These are phyloP conservation scores for Pica pica DNA, from an alignment of 2,113 vertebrate genomes.

Conservation along the genomic window DNA sequence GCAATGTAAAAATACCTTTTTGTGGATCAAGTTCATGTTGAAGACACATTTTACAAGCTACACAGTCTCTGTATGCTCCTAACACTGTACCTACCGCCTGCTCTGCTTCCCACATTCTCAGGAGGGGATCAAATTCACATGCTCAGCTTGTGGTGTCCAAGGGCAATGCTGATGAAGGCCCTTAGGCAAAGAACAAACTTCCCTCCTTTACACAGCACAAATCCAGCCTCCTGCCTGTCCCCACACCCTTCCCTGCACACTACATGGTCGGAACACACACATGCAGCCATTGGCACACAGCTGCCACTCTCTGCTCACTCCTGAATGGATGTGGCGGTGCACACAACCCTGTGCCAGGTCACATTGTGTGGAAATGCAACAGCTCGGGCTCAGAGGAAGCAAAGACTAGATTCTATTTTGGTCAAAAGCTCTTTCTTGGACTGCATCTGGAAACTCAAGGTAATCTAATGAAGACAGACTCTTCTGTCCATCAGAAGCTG, in stretches of 20 bases:
- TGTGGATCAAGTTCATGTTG: neutral
- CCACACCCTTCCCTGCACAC: neutral
- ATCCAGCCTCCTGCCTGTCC: neutral
- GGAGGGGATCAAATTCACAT: neutral
- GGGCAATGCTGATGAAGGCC: neutral
- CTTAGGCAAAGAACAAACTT: neutral
- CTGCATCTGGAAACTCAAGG: neutral
- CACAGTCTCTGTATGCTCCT: neutral
- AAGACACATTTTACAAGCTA: neutral
- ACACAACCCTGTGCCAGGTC: neutral
- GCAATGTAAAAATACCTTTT: neutral
- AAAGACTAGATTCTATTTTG: neutral
- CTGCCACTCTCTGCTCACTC: neutral
- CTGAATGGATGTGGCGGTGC: fast-evolving
- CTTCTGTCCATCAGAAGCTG: neutral
- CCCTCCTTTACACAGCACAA: neutral
- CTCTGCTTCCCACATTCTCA: neutral
- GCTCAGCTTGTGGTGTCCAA: neutral
- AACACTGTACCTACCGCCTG: neutral
- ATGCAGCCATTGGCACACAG: fast-evolving
- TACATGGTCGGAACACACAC: neutral
- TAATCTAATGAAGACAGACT: neutral
- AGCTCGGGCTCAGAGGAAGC: neutral
- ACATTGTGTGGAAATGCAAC: neutral
- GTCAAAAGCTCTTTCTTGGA: neutral